Evolutionary conservation across 2,888 invertebrate species (phyloP).

Genomic region (Glyphotaelius pellucidus): DNA sequence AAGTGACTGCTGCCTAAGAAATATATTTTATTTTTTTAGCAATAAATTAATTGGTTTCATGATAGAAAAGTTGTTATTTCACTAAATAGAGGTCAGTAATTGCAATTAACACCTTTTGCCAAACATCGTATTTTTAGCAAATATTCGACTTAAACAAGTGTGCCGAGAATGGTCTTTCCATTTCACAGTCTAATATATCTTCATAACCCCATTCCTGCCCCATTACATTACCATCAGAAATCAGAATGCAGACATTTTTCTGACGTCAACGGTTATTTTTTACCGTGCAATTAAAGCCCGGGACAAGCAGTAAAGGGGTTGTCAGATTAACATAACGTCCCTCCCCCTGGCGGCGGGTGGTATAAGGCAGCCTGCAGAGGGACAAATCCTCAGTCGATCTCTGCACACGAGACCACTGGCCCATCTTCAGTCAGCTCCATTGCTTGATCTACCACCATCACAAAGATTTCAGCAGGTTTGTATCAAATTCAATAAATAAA

Average conservation of each 20-base stretch:
- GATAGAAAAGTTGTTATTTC: too few relatives aligned
- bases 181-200: background rate
- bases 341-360: background rate
- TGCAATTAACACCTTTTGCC: background rate
- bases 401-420: background rate
- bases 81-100: too few relatives aligned
- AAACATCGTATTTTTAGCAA: background rate
- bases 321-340: constrained; percentile 19
- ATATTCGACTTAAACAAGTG: background rate
- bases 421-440: background rate
- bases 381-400: background rate
- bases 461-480: background rate
- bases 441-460: background rate
- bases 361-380: background rate
- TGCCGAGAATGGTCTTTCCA: background rate
- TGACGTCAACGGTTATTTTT: background rate
- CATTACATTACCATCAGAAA: background rate
- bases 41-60: too few relatives aligned
- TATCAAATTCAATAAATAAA: background rate
- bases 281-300: background rate
- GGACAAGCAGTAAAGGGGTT: background rate
- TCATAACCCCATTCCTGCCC: background rate
- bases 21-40: too few relatives aligned
- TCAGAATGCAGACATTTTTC: background rate
- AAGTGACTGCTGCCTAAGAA: too few relatives aligned